These are phyloP conservation scores for Eulemur rubriventer DNA, from an alignment of 2,797 vertebrate species.

Conservation along the genomic window DNA sequence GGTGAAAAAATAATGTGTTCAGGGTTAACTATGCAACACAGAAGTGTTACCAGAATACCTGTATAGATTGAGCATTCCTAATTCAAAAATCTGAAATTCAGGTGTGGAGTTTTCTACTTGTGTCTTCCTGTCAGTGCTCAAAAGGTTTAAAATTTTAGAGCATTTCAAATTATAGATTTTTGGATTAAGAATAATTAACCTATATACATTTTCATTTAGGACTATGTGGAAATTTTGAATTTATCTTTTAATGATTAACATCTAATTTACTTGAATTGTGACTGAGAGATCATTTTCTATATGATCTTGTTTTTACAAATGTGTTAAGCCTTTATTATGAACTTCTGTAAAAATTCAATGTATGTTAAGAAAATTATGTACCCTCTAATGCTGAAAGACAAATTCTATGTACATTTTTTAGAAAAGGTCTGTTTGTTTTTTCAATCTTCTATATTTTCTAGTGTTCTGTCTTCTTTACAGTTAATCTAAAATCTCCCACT, in stretches of 20 bases:
- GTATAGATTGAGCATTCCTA: not conserved
- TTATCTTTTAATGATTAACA: not conserved
- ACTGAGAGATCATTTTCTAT: not conserved
- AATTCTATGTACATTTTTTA: not conserved
- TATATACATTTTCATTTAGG: not conserved
- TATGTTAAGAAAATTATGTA: not conserved
- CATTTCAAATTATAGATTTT: not conserved
- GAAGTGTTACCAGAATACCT: not conserved
- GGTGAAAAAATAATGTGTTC: not conserved
- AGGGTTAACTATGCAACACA: not conserved
- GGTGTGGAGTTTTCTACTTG: not conserved
- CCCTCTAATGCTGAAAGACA: not conserved
- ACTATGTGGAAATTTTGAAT: not conserved
- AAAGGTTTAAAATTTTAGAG: too few species aligned
- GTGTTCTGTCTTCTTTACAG: not conserved
- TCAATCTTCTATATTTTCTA: not conserved
- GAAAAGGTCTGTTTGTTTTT: not conserved
- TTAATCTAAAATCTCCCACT: not conserved
- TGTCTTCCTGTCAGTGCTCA: not conserved
- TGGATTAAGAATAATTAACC: not conserved
- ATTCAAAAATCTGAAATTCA: not conserved
- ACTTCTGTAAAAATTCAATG: not conserved
- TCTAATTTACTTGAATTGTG: not conserved
- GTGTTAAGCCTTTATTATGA: not conserved
- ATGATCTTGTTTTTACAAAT: not conserved